Conservation (phyloP, 2,113 vertebrate genomes). For the Ceuthmochares aereus region DNA sequence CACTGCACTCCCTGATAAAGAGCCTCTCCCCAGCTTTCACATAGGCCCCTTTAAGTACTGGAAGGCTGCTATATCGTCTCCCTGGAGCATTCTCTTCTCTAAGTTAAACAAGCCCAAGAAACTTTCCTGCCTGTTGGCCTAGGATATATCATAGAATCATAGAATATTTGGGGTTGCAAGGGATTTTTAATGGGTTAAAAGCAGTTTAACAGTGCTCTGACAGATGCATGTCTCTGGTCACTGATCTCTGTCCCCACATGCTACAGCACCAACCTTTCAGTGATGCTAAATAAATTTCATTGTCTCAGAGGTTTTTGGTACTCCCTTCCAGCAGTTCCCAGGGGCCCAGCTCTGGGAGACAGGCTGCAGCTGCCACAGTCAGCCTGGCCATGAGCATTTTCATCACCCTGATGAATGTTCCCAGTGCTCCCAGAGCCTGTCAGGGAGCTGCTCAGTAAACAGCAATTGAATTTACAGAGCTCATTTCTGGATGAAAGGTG, state of each 20-base stretch:
- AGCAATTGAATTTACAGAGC: neutral
- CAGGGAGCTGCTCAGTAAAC: neutral
- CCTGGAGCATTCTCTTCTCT: no score
- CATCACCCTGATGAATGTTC: neutral
- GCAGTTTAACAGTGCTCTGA: neutral
- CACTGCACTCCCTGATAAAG: no score
- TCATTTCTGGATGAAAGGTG: neutral
- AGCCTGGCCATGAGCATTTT: neutral
- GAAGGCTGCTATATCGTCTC: no score
- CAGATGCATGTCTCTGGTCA: neutral
- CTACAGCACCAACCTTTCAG: fast-evolving
- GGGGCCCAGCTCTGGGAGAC: neutral
- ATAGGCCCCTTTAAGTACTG: no score
- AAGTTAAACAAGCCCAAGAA: neutral
- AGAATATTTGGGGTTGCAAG: no score
- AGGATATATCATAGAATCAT: neutral
- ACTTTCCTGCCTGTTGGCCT: neutral
- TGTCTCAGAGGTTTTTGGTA: neutral
- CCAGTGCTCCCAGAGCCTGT: neutral
- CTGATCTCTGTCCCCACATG: neutral
- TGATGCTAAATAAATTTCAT: neutral
- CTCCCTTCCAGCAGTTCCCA: neutral
- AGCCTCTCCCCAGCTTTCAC: no score
- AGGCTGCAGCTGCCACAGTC: neutral
- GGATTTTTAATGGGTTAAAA: neutral